Conservation (phyloP, 2,888 invertebrate species). For the Prostheceraeus crozeri region DNA sequence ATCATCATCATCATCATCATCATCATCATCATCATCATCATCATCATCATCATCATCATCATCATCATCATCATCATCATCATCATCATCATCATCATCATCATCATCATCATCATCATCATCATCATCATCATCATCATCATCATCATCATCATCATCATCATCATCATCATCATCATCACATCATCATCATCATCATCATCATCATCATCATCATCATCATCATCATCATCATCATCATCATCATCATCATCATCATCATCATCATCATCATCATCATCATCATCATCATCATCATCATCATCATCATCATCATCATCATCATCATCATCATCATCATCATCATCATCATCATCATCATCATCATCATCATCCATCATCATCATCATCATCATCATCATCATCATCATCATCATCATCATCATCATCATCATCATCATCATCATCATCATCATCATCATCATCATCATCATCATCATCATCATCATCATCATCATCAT, state of each 20-base stretch:
- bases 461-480: conserved; percentile 8
- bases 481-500: conserved; percentile 8
- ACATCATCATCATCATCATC: conserved; percentile 8
- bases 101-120: not conserved
- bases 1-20: not conserved
- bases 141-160: conserved; percentile 8
- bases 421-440: conserved; percentile 8
- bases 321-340: conserved; percentile 8
- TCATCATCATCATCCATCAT: conserved; percentile 4
- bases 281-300: conserved; percentile 1
- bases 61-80: conserved; percentile 4
- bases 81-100: conserved; percentile 1
- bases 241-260: conserved; percentile 8
- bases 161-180: conserved; percentile 4
- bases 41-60: conserved; percentile 8
- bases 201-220: conserved; percentile 1
- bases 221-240: not conserved
- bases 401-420: conserved; percentile 8
- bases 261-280: not conserved
- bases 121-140: conserved; percentile 8
- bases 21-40: conserved; percentile 8
- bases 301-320: conserved; percentile 8
- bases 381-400: conserved; percentile 4
- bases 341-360: conserved; percentile 8
- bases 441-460: conserved; percentile 8